These are phyloP conservation scores for Scaptomyza caliginosa DNA, from an alignment of 2,888 invertebrate species.

Conservation along the genomic window DNA sequence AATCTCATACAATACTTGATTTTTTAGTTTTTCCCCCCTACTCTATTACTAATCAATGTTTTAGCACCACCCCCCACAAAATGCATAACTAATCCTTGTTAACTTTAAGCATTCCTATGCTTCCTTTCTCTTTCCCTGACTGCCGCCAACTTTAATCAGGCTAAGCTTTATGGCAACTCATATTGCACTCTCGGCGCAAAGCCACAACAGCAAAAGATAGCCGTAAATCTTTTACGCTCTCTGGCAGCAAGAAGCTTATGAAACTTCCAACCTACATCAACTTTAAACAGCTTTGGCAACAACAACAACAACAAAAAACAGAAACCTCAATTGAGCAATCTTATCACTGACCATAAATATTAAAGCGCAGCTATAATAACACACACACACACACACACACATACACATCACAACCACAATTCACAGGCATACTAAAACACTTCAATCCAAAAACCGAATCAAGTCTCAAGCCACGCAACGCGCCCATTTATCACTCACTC, in stretches of 20 bases:
- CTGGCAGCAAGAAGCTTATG: constrained; percentile 53
- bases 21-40: background rate
- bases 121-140: too few relatives aligned
- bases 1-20: too few relatives aligned
- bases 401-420: constrained; percentile 26
- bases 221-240: constrained; percentile 3
- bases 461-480: constrained; percentile 69
- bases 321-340: constrained; percentile 72
- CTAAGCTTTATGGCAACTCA: constrained; percentile 45
- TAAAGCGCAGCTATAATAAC: constrained; percentile 35
- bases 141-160: constrained; percentile 15
- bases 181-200: constrained; percentile 26
- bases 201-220: constrained; percentile 29
- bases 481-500: constrained; percentile 77
- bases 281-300: constrained; percentile 53
- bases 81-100: constrained; percentile 4
- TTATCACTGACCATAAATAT: constrained; percentile 76
- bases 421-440: constrained; percentile 26
- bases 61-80: background rate
- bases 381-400: constrained; percentile 19
- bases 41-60: background rate
- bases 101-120: background rate
- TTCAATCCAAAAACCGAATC: constrained; percentile 26
- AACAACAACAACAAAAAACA: constrained; percentile 4
- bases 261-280: constrained; percentile 75